Evolutionary conservation across 2,797 vertebrate genomes (phyloP).

Genomic region (Enteromius anoplus): DNA sequence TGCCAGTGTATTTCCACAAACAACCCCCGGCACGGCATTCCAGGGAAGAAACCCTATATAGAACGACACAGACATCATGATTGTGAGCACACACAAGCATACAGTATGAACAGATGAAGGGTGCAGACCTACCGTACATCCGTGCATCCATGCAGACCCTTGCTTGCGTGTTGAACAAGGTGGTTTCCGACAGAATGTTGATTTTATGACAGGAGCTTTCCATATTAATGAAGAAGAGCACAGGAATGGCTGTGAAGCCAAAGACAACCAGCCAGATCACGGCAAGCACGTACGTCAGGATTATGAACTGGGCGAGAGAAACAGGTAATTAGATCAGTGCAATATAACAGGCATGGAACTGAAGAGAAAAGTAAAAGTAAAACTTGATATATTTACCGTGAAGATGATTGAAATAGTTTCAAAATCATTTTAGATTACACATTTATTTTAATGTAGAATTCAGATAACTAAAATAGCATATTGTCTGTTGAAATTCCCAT

Average conservation of each 20-base stretch:
- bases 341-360: background rate
- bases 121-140: slow-evolving; percentile 88
- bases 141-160: slow-evolving; percentile 93
- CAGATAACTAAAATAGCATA: background rate
- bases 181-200: slow-evolving; percentile 88
- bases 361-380: background rate
- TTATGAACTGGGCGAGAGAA: slow-evolving; percentile 86
- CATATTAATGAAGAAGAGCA: slow-evolving; percentile 97
- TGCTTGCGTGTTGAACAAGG: slow-evolving; percentile 82
- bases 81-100: background rate
- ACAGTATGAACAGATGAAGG: background rate
- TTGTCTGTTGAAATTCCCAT: background rate
- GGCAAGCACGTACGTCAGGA: slow-evolving; percentile 91
- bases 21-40: slow-evolving; percentile 92
- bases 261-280: slow-evolving; percentile 94
- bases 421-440: background rate
- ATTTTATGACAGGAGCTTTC: slow-evolving; percentile 94
- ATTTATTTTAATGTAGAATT: background rate
- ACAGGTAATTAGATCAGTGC: slow-evolving; percentile 1
- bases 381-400: background rate
- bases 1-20: slow-evolving; percentile 91
- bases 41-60: slow-evolving; percentile 90
- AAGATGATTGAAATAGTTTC: background rate
- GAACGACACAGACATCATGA: slow-evolving; percentile 37
- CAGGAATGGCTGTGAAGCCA: slow-evolving; percentile 89